A percentile compares a stretch with the other conserved stretches of the same genome.
These are phyloP conservation scores for Lycaon pictus DNA, from an alignment of 2,113 vertebrate species.

Conservation along the genomic window DNA sequence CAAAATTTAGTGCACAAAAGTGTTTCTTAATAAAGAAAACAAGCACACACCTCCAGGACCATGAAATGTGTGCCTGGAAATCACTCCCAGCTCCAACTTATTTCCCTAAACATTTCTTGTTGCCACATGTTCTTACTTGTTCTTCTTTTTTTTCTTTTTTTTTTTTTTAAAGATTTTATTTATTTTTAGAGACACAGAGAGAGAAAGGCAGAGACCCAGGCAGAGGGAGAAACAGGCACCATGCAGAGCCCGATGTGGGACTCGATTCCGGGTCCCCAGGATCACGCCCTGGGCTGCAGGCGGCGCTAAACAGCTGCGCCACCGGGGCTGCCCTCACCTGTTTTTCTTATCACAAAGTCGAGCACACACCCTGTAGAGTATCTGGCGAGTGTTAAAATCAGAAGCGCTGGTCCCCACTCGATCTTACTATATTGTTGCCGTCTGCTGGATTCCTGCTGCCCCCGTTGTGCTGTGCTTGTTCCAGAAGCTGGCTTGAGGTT, in stretches of 20 bases:
- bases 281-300: no score
- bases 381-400: not conserved
- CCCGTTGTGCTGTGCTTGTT: not conserved
- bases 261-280: no score
- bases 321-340: not conserved
- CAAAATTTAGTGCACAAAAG: not conserved
- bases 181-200: no score
- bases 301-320: no score
- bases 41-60: not conserved
- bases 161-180: no score
- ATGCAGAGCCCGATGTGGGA: no score
- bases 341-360: not conserved
- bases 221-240: no score
- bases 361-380: not conserved
- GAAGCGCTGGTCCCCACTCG: rapidly evolving
- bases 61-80: rapidly evolving
- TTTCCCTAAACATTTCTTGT: not conserved
- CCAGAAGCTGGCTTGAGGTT: not conserved
- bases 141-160: not conserved
- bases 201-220: no score
- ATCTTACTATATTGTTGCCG: not conserved
- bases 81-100: no score
- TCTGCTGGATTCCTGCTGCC: not conserved
- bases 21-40: no score
- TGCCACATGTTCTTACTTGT: not conserved